Evolutionary conservation across 2,888 invertebrate genomes (phyloP).

Genomic region (Zaprionus lineosus): DNA sequence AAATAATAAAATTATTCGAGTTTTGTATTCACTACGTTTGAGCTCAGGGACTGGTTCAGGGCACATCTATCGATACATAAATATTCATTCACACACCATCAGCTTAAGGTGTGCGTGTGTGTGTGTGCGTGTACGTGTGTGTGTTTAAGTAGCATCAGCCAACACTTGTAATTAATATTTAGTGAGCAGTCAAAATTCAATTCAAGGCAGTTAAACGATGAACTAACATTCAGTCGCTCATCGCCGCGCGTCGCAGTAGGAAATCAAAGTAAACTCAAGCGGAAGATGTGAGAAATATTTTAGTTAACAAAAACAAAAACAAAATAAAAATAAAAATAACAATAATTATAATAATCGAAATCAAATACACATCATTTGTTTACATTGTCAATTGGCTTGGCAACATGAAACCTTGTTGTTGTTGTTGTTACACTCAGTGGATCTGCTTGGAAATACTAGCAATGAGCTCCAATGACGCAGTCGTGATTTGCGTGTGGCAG

Average conservation of each 20-base stretch:
- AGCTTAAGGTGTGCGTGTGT: not conserved
- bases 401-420: constrained; percentile 49
- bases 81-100: too few species aligned
- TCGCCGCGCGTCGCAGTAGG: constrained; percentile 33
- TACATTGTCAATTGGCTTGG: constrained; percentile 54
- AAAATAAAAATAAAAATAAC: too few species aligned
- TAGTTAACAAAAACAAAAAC: not conserved
- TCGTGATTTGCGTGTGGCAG: constrained; percentile 25
- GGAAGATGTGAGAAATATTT: constrained; percentile 16
- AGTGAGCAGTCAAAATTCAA: constrained; percentile 41
- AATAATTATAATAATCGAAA: too few species aligned
- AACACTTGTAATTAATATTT: constrained; percentile 50
- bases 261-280: constrained; percentile 3
- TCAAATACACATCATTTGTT: too few species aligned
- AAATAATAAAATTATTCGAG: too few species aligned
- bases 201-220: constrained; percentile 21
- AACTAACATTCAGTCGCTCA: constrained; percentile 34
- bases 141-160: constrained; percentile 17
- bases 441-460: constrained; percentile 25
- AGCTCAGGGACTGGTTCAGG: constrained; percentile 21
- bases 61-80: constrained; percentile 5
- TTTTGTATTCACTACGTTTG: too few species aligned
- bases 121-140: constrained; percentile 5
- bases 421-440: constrained; percentile 6
- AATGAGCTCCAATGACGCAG: constrained; percentile 25